Conservation (phyloP, 2,113 vertebrate genomes). For the Bombycilla garrulus region DNA sequence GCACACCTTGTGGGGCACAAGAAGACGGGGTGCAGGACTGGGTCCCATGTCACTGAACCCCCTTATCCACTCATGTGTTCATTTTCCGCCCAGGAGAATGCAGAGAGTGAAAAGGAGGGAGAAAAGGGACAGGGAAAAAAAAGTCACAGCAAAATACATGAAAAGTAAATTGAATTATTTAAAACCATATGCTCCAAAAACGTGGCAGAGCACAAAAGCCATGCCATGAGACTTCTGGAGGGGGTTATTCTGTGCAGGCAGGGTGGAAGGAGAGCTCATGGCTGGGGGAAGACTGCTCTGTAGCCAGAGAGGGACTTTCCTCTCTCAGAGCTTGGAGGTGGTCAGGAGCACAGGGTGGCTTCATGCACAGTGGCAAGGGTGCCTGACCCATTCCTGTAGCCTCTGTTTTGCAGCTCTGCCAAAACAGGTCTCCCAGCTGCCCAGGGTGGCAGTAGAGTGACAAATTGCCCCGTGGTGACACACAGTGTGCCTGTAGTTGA, state of each 20-base stretch:
- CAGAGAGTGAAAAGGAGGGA: background rate
- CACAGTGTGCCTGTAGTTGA: fast-evolving
- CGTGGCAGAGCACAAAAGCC: slow-evolving; percentile 64
- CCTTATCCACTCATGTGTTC: background rate
- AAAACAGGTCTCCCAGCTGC: background rate
- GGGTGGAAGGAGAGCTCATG: background rate
- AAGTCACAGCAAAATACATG: slow-evolving; percentile 61
- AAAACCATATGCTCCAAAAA: slow-evolving; percentile 74
- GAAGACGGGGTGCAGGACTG: background rate
- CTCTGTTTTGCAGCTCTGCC: background rate
- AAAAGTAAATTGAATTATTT: slow-evolving; percentile 76
- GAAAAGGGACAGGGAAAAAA: slow-evolving; percentile 61
- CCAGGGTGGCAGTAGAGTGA: background rate
- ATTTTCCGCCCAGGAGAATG: background rate
- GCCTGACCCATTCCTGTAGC: background rate
- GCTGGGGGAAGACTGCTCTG: background rate
- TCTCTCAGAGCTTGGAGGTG: background rate
- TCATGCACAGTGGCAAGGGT: background rate
- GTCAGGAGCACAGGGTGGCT: background rate
- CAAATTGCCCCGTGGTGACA: background rate
- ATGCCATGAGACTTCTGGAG: slow-evolving; percentile 52
- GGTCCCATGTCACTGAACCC: background rate
- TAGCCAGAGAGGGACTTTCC: background rate
- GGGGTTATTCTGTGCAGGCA: slow-evolving; percentile 1
- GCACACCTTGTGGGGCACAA: background rate